Percentiles rank a stretch among this genome's conserved stretches.
phyloP scores from a whole-genome alignment of 1,140 invertebrate genomes.

The Brachionus paranguensis region DNA sequence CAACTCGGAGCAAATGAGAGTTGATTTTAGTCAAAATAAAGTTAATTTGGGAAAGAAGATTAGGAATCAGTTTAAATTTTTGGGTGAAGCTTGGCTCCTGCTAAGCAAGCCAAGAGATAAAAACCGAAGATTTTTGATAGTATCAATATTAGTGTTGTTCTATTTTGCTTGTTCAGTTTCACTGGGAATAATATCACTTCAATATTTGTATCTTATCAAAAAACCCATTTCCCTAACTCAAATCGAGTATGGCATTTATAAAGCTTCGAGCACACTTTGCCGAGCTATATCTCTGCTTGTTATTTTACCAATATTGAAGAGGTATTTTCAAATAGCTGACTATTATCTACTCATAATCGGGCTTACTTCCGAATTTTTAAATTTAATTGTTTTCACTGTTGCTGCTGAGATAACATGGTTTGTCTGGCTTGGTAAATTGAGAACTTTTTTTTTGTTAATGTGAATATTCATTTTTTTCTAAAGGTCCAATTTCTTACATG shows the following conservation, averaged over 20 bases:
- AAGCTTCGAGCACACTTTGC: constrained; percentile 1
- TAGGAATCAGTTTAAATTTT: background rate
- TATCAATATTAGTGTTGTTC: constrained; percentile 2
- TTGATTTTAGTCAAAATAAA: background rate
- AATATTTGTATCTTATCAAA: constrained; percentile 31
- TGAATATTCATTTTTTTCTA: background rate
- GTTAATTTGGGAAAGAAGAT: background rate
- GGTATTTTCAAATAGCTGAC: constrained; percentile 1
- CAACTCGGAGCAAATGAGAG: background rate
- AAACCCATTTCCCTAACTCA: constrained; percentile 34
- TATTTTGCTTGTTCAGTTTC: constrained; percentile 19
- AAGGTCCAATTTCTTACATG: constrained; percentile 22
- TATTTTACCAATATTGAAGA: constrained; percentile 14
- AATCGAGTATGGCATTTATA: constrained; percentile 20
- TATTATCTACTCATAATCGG: constrained; percentile 19
- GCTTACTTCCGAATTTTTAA: constrained; percentile 28
- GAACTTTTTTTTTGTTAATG: background rate
- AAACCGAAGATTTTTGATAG: background rate
- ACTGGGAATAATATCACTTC: constrained; percentile 28
- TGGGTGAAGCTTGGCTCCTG: background rate
- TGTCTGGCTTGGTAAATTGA: constrained; percentile 20
- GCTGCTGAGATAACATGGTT: background rate
- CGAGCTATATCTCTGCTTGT: background rate
- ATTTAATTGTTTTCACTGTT: constrained; percentile 14
- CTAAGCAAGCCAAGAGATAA: constrained; percentile 10